Base-by-base conservation (phyloP, 2,797 vertebrate species). In the Enteromius afrohamiltoni region DNA sequence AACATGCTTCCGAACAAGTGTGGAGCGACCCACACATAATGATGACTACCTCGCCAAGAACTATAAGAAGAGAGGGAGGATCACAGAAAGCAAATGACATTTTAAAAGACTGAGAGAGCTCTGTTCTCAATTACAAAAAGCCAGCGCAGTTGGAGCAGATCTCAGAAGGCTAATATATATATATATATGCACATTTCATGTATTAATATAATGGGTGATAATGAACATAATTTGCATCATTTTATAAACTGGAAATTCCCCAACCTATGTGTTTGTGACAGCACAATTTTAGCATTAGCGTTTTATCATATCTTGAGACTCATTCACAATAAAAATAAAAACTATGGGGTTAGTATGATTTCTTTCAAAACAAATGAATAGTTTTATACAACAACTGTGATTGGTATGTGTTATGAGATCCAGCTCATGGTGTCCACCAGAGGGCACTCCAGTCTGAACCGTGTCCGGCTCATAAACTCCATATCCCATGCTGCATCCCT, bases 61-160 rank as follows among this genome's bases (percentile, higher is more conserved):
- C 70, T 67, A 42, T 65, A 76, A 67, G 13, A 62, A 29, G 23
- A 11, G 11, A 34, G 29, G 21, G 31, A 75, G 29, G 31, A 51
- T 47, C 26, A 76, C 37, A 45, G 70, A 62, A 77, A 64, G 23
- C 19, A 11, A 34, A 76, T 45, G 3, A 62, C 11, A 71, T 51
- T 51, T 47, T n/a, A 37, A 34, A 78, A 69, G 62, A 55, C 80
- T 62, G 64, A 76, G 13, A 79, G 65, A 70, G 42, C 62, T 53
- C 58, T 58, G 58, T 75, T 53, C 31, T 75, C 21, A 31, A 4
- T 47, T 29, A 17, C 47, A 19, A 19, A 53, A n/a, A 49, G 9
- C 13, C 9, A 11, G 16, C 45, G 10, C 23, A 49, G 26, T 21
- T 21, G 13, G 37, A 3, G 13, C 29, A 34, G 29, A 74, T n/a